Base-by-base conservation (phyloP, 37 sponge, comb jelly and placozoan genomes). In the Chondrilla cf. caribensis region DNA sequence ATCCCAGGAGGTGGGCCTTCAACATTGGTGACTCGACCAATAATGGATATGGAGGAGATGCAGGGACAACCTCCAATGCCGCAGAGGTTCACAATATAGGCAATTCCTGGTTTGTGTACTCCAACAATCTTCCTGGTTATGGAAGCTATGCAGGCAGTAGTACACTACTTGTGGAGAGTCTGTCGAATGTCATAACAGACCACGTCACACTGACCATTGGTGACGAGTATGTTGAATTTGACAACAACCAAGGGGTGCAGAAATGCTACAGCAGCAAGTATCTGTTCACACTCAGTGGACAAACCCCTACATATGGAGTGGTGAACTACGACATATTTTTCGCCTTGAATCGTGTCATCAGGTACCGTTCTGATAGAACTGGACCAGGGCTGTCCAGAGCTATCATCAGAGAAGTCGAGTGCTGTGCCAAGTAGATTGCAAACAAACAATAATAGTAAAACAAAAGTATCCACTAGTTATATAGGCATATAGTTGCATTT, bases 241-340 rank as follows among this genome's bases (percentile, higher is more conserved):
- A 81, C 44, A 81, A 81, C 66, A 39, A 64, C 21, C 43, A 26
- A 64, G 81, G 81, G 38, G n/a, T 81, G 0, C 81, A 81, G 66
- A 31, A 44, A 3, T 21, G 66, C 41, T 81, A 81, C 26, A 15
- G 40, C 26, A 81, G 81, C 51, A 2, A 2, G 14, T 55, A 79
- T 57, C 79, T 79, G 31, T 79, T 79, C 36, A 79, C 79, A 2
- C 79, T 79, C 35, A 79, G 58, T 57, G 79, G 79, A 2, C 79
- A 79, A 38, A 22, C 58, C 26, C n/a, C 79, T 54, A 79, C 79
- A 1, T 79, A 79, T 55, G 79, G 79, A 6, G 14, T 32, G 15
- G 31, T 79, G 3, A 18, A 79, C 32, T 81, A 81, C 28, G 43
- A 64, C 43, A 81, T 81, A 42, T 60, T 29, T 44, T 81, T 81